phyloP scores from a whole-genome alignment of 2,113 vertebrate species.

The Corvus cornix region DNA sequence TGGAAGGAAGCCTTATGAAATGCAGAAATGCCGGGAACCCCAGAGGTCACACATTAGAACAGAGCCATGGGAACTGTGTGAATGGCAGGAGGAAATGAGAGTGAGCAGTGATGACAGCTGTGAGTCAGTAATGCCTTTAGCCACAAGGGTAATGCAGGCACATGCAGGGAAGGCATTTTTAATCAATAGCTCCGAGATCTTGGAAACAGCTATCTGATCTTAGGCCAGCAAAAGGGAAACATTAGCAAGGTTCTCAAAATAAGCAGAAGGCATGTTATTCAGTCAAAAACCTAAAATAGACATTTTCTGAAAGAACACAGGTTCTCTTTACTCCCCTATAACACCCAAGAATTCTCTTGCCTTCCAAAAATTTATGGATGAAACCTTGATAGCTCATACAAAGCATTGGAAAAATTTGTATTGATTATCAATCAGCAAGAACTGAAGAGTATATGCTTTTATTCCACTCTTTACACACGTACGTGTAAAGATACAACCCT shows the following conservation, averaged over 20 bases:
- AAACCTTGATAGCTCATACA: neutral
- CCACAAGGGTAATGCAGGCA: neutral
- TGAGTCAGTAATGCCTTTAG: neutral
- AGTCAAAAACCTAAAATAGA: neutral
- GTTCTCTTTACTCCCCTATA: neutral
- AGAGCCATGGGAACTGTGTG: neutral
- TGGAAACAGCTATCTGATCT: neutral
- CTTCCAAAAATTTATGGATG: neutral
- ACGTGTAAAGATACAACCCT: neutral
- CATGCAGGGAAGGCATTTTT: neutral
- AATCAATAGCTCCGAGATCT: neutral
- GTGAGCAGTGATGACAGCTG: neutral
- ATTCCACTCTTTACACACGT: neutral
- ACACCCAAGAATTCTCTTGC: accelerated
- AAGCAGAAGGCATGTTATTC: neutral
- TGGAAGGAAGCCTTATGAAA: neutral
- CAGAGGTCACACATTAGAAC: neutral
- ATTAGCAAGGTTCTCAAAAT: neutral
- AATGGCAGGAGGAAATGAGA: neutral
- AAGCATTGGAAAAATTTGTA: neutral
- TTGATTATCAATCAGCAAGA: neutral
- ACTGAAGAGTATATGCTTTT: neutral
- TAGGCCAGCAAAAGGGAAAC: neutral
- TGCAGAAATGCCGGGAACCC: neutral
- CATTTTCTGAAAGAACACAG: neutral